Percentiles rank a stretch among this genome's conserved stretches.
These are phyloP conservation scores for Vanessa atalanta DNA, from an alignment of 1,140 invertebrate species.

Conservation along the genomic window DNA sequence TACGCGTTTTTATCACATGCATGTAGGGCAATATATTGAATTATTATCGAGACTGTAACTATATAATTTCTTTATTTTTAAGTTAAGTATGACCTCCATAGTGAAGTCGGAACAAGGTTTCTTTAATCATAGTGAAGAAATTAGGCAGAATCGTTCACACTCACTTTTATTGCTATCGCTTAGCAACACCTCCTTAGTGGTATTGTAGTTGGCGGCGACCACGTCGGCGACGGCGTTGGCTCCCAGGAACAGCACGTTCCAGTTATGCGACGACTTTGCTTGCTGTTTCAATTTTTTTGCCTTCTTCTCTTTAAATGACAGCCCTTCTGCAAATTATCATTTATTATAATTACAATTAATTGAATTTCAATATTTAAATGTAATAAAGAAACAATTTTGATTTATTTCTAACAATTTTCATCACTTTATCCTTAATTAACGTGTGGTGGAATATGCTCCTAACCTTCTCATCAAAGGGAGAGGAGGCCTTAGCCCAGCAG, in stretches of 20 bases:
- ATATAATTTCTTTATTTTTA: no score
- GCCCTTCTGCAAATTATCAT: conserved; percentile 73
- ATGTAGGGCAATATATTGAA: no score
- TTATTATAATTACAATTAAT: no score
- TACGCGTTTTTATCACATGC: no score
- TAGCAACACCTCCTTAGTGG: conserved; percentile 89
- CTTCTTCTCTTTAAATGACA: conserved; percentile 94
- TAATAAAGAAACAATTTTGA: no score
- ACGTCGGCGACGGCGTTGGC: conserved; percentile 96
- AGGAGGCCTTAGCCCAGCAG: no score
- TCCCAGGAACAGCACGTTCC: conserved; percentile 98
- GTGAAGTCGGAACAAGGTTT: not conserved
- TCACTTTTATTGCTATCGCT: conserved; percentile 79
- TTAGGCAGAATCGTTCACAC: conserved; percentile 12
- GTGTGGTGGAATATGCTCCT: no score
- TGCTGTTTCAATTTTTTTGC: conserved; percentile 88
- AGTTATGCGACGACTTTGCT: conserved; percentile 92
- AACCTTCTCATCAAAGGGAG: no score
- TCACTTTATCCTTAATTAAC: no score
- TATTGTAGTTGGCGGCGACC: conserved; percentile 92
- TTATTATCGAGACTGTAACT: no score
- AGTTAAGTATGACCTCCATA: not conserved
- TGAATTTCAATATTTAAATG: no score
- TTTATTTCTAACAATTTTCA: no score
- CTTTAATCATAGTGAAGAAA: not conserved